These are phyloP conservation scores for Drosophila ustulata DNA, from an alignment of 2,888 invertebrate genomes.

Conservation along the genomic window DNA sequence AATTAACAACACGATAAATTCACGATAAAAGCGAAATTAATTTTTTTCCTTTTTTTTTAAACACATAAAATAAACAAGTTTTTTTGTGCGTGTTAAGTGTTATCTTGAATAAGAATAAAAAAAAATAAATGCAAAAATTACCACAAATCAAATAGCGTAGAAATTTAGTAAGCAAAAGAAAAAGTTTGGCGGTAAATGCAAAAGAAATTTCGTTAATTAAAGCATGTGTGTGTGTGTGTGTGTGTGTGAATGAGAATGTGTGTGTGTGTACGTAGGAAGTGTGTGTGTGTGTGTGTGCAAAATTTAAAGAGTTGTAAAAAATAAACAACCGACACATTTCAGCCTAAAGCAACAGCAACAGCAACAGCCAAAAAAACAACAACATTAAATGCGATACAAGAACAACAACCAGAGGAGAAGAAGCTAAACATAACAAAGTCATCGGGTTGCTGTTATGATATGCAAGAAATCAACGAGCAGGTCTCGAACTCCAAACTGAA, in stretches of 20 bases:
- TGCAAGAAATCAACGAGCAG: slow-evolving; percentile 7
- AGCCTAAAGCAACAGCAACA: slow-evolving; percentile 1
- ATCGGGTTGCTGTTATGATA: neutral
- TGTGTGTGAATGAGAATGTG: slow-evolving; percentile 3
- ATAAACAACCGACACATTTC: slow-evolving; percentile 2
- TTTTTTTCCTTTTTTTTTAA: slow-evolving; percentile 42
- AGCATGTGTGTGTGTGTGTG: slow-evolving; percentile 9
- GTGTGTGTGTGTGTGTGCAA: slow-evolving; percentile 6
- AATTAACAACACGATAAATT: neutral
- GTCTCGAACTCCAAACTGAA: slow-evolving; percentile 6
- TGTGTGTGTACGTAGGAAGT: neutral
- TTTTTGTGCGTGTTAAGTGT: slow-evolving; percentile 50
- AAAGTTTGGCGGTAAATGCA: slow-evolving; percentile 59
- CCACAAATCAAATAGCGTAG: neutral
- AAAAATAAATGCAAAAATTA: neutral
- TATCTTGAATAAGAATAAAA: slow-evolving; percentile 7
- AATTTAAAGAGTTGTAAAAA: slow-evolving; percentile 7
- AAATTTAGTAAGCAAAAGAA: slow-evolving; percentile 13
- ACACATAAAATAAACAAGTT: slow-evolving; percentile 20
- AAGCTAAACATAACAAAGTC: slow-evolving; percentile 3
- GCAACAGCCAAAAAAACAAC: slow-evolving; percentile 17
- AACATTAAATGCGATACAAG: neutral
- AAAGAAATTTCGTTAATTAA: slow-evolving; percentile 1
- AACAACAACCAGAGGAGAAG: slow-evolving; percentile 4
- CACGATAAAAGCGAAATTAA: slow-evolving; percentile 2